Evolutionary conservation across 2,113 vertebrate genomes (phyloP).

Genomic region (Mandrillus leucophaeus): DNA sequence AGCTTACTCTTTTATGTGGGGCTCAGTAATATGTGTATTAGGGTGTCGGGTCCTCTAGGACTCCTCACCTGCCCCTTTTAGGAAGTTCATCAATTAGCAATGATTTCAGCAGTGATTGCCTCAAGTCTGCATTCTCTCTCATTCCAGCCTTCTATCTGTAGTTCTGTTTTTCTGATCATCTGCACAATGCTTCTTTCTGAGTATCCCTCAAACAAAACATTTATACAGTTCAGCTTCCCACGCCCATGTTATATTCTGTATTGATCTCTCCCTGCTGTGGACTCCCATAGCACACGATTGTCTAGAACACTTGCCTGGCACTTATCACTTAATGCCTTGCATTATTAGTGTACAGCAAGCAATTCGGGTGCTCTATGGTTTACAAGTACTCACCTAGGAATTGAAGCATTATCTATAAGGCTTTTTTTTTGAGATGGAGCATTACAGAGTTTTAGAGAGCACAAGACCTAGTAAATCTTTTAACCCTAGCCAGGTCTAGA

Average conservation of each 20-base stretch:
- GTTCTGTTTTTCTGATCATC: constrained; percentile 18
- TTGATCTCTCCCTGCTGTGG: neutral
- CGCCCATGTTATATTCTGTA: neutral
- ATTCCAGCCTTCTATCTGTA: neutral
- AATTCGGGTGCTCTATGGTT: neutral
- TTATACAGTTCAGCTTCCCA: constrained; percentile 29
- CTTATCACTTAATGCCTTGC: constrained; percentile 20
- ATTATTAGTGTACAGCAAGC: neutral
- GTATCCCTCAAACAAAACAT: constrained; percentile 48
- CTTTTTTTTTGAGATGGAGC: neutral
- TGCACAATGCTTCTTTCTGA: neutral
- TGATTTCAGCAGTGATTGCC: neutral
- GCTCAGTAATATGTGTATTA: neutral
- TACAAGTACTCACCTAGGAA: neutral
- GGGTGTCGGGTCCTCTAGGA: too few species aligned
- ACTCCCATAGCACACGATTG: neutral
- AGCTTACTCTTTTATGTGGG: neutral
- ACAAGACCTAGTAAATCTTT: constrained; percentile 15
- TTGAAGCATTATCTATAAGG: constrained; percentile 6
- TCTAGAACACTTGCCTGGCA: constrained; percentile 36
- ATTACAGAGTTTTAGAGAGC: neutral
- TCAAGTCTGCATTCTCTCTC: neutral
- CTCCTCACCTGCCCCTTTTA: neutral
- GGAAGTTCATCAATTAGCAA: neutral
- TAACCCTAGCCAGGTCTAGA: neutral